Conservation (phyloP, 2,797 vertebrate genomes). For the Gymnothorax reevesii region DNA sequence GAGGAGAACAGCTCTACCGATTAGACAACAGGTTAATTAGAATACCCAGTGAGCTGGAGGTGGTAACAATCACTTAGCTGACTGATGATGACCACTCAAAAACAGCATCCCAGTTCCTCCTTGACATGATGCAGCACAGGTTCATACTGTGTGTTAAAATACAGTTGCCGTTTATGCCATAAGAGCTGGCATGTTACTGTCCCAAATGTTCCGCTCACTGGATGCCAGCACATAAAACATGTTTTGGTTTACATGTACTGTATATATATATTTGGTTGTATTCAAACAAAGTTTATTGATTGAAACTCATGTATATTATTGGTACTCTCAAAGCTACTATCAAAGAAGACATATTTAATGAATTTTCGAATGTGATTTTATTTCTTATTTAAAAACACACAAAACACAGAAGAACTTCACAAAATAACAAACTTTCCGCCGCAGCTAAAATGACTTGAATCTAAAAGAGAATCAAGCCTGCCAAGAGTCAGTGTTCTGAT, state of each 20-base stretch:
- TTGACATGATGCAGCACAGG: not conserved
- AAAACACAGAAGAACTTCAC: too few relatives aligned
- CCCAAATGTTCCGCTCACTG: not conserved
- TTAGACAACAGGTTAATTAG: not conserved
- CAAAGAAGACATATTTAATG: not conserved
- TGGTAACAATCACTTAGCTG: not conserved
- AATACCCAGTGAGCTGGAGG: slow-evolving; percentile 10
- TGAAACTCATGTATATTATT: not conserved
- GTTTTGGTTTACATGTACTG: not conserved
- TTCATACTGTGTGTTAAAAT: not conserved
- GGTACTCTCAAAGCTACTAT: not conserved
- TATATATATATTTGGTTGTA: not conserved
- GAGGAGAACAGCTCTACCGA: slow-evolving; percentile 15
- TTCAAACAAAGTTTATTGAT: not conserved
- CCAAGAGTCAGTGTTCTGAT: not conserved
- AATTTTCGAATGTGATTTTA: not conserved
- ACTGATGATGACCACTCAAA: not conserved
- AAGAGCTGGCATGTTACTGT: not conserved
- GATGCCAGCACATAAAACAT: not conserved
- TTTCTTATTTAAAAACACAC: not conserved
- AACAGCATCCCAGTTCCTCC: not conserved
- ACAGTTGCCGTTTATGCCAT: not conserved
- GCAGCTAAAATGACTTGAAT: not conserved
- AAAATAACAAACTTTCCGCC: not conserved
- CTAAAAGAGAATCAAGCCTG: not conserved